Conservation (phyloP, 2,888 invertebrate genomes). For the Halictus ligatus region DNA sequence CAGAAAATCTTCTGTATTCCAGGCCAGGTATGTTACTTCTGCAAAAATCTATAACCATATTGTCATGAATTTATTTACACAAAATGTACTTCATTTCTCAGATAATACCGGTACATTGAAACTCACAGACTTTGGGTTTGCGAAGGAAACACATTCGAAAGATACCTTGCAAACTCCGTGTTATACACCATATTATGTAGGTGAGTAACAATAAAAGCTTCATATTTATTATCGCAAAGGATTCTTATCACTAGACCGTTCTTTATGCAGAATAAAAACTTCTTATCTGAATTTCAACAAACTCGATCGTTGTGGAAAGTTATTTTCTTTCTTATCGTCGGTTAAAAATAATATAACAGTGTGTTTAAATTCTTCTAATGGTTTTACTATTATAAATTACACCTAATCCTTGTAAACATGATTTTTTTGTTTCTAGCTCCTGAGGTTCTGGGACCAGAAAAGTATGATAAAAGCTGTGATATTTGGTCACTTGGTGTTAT, state of each 20-base stretch:
- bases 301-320: too few relatives aligned
- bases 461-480: constrained; percentile 99
- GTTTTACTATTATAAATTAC: too few relatives aligned
- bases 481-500: constrained; percentile 99
- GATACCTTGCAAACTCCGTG: constrained; percentile 98
- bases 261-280: not conserved
- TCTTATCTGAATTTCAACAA: too few relatives aligned
- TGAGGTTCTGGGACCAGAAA: constrained; percentile 97
- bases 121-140: constrained; percentile 99
- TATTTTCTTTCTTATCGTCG: not conserved
- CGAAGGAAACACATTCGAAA: constrained; percentile 95
- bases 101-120: constrained; percentile 93
- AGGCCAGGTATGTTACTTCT: constrained; percentile 85
- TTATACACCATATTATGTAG: constrained; percentile 99
- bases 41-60: not conserved
- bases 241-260: not conserved
- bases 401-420: not conserved
- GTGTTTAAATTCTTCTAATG: too few relatives aligned
- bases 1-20: constrained; percentile 97
- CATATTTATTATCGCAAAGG: constrained; percentile 46
- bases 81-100: constrained; percentile 66
- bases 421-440: constrained; percentile 85
- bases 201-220: constrained; percentile 84
- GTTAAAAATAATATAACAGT: not conserved
- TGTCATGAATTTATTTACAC: not conserved